These are phyloP conservation scores for Capreolus pygargus DNA, from an alignment of 2,113 vertebrate species.

Conservation along the genomic window DNA sequence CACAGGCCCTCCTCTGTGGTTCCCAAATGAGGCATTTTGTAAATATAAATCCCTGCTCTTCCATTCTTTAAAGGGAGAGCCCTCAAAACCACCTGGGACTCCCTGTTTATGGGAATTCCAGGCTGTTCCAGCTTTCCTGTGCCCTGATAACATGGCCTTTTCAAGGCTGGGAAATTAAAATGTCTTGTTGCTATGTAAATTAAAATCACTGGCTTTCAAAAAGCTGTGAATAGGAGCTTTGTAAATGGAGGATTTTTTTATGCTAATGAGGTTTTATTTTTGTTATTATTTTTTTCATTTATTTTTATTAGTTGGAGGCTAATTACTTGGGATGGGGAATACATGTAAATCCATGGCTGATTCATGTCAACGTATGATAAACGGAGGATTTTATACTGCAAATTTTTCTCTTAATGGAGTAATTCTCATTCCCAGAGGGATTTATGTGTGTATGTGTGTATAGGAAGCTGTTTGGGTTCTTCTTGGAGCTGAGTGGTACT, in stretches of 20 bases:
- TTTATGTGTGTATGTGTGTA: not conserved
- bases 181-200: conserved; percentile 11
- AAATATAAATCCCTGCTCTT: not conserved
- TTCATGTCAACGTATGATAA: not conserved
- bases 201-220: not conserved
- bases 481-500: not conserved
- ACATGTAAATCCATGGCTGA: too few relatives aligned
- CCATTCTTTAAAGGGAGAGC: not conserved
- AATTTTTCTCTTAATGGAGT: not conserved
- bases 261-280: too few relatives aligned
- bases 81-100: not conserved
- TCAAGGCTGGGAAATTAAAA: conserved; percentile 4
- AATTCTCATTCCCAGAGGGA: not conserved
- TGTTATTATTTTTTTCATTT: too few relatives aligned
- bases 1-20: not conserved
- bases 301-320: too few relatives aligned
- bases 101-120: conserved; percentile 9
- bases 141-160: not conserved
- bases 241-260: not conserved
- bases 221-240: conserved; percentile 30
- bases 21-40: not conserved
- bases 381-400: not conserved
- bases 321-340: too few relatives aligned
- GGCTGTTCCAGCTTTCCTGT: not conserved
- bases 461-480: not conserved